Evolutionary conservation across 2,888 invertebrate species (phyloP).

Genomic region (Caenorhabditis macrosperma): DNA sequence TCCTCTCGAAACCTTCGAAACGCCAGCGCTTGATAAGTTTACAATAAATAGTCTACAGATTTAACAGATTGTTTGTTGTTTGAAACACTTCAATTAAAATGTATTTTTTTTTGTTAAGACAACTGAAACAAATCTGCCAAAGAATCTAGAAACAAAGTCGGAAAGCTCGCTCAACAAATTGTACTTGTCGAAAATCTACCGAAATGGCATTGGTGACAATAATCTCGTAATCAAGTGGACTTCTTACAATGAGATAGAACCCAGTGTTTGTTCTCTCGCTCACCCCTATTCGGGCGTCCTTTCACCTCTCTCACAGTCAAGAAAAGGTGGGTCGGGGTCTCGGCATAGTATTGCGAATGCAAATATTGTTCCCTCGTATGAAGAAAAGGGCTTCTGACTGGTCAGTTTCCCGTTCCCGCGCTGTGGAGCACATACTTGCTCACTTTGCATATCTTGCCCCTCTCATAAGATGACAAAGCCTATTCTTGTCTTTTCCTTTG

Average conservation of each 20-base stretch:
- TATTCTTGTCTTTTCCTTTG: constrained; percentile 26
- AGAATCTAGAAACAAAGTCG: too few species aligned
- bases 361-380: constrained; percentile 47
- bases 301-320: constrained; percentile 33
- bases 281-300: constrained; percentile 1
- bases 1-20: not conserved
- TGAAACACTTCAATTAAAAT: too few species aligned
- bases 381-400: constrained; percentile 16
- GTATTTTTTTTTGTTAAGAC: too few species aligned
- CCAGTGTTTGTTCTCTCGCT: constrained; percentile 20
- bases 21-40: not conserved
- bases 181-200: not conserved
- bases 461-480: constrained; percentile 15
- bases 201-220: constrained; percentile 35
- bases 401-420: constrained; percentile 21
- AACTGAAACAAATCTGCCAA: too few species aligned
- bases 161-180: too few species aligned
- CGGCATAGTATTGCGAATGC: constrained; percentile 44
- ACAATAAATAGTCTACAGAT: not conserved
- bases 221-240: constrained; percentile 61
- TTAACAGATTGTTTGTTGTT: not conserved
- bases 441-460: constrained; percentile 45
- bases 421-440: constrained; percentile 26
- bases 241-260: constrained; percentile 42
- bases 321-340: constrained; percentile 9